Evolutionary conservation across 2,113 vertebrate genomes (phyloP), one percentile per base, ranked within the genome.

Genomic region (Hiodon tergisus): DNA sequence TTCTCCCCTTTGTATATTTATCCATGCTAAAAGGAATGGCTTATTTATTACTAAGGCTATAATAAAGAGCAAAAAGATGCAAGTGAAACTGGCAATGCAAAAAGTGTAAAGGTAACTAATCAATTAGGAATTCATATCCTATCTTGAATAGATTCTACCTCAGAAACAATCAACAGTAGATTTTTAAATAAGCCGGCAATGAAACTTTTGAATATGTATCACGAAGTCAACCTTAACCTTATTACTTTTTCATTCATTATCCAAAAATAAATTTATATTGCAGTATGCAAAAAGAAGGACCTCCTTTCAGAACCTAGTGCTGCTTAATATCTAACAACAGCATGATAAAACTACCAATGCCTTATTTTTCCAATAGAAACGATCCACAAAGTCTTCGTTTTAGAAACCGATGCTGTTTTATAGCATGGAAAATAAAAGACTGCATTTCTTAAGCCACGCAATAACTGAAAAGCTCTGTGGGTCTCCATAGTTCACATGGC

Each of bases 401-500:
- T 53, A 74, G 69, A 72, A 68, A 77, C 81, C 80, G 77, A 85
- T 83, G 82, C 75, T 46, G 82, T 86, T 79, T 90, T 88, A 87
- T 83, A 89, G 86, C 85, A 84, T 77, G 81, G 80, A 84, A 83
- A 85, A 83, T 86, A 85, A 84, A 84, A 85, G 83, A 68, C 69
- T 57, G 78, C 79, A 79, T 85, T 87, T 89, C 83, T 89, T 88
- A 85, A 83, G 85, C 83, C 78, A 83, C 85, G 81, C 86, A 86
- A 85, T 87, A 84, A 87, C 84, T 90, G 89, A 92, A 91, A 90
- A 86, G 87, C 90, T 83, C 89, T 86, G 88, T 88, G 89, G 89
- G 89, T 87, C 89, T 86, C 89, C 85, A 89, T 86, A 90, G 89
- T 91, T 88, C 88, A 88, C 86, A 89, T 89, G 88, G 88, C 89